Conservation (phyloP, 2,888 invertebrate species). For the Amphipoea lucens region DNA sequence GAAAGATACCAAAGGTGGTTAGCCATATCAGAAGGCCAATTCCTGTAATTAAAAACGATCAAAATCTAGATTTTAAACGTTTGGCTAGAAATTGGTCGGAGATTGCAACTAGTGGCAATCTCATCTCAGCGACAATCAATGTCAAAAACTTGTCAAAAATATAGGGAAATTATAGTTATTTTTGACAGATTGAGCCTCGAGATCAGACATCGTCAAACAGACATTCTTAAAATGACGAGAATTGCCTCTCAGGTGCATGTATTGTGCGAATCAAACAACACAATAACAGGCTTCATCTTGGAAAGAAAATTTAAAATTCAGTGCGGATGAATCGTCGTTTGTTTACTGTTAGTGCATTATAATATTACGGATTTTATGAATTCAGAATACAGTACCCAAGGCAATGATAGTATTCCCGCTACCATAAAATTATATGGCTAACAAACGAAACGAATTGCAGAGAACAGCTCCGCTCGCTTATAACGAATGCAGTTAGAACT, state of each 20-base stretch:
- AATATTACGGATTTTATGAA: not conserved
- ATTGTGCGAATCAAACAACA: not conserved
- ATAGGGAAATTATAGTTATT: too few relatives aligned
- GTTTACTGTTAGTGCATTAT: not conserved
- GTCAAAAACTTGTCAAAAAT: too few relatives aligned
- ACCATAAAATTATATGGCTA: constrained; percentile 31
- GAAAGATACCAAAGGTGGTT: not conserved
- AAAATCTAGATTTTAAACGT: not conserved
- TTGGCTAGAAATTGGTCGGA: too few relatives aligned
- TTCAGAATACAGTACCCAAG: not conserved
- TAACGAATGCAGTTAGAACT: constrained; percentile 42
- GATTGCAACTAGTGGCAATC: not conserved
- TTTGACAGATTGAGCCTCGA: too few relatives aligned
- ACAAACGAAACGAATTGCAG: constrained; percentile 16
- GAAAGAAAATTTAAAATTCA: not conserved
- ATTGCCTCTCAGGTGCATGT: not conserved
- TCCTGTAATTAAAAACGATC: not conserved
- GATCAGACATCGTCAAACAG: too few relatives aligned
- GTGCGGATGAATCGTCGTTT: too few relatives aligned
- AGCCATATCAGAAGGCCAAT: not conserved
- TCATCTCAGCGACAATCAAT: not conserved
- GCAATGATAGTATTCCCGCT: not conserved
- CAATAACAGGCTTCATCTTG: not conserved
- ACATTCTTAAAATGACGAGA: too few relatives aligned
- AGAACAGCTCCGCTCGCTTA: constrained; percentile 9